phyloP scores from a whole-genome alignment of 2,797 vertebrate genomes.

The Acipenser oxyrinchus region DNA sequence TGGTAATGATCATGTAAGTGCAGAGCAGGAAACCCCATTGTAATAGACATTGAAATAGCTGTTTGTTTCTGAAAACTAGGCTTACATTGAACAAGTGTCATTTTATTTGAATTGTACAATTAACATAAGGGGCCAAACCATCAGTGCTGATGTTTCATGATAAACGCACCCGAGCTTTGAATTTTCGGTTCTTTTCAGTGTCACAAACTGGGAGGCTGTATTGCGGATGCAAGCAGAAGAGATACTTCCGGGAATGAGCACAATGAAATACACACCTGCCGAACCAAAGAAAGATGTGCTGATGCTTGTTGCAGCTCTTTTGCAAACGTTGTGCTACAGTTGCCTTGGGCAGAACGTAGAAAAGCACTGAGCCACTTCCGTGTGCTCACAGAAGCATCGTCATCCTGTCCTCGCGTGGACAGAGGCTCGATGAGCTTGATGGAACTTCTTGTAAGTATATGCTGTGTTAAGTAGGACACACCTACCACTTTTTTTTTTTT shows the following conservation, averaged over 20 bases:
- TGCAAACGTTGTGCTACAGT: slow-evolving; percentile 59
- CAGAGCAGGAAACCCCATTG: too few species aligned
- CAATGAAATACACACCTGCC: slow-evolving; percentile 60
- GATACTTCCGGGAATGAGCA: slow-evolving; percentile 56
- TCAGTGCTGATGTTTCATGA: neutral
- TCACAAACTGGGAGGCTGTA: slow-evolving; percentile 58
- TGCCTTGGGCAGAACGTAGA: slow-evolving; percentile 70
- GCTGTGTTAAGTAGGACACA: too few species aligned
- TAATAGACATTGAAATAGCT: too few species aligned
- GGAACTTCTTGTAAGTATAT: slow-evolving; percentile 82
- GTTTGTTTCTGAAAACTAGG: too few species aligned
- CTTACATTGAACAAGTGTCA: too few species aligned
- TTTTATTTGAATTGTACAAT: too few species aligned
- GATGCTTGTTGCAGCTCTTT: slow-evolving; percentile 60
- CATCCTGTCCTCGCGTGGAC: slow-evolving; percentile 51
- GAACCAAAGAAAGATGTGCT: slow-evolving; percentile 73
- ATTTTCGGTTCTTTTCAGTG: slow-evolving; percentile 48
- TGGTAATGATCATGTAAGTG: slow-evolving; percentile 68
- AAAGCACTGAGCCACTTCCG: slow-evolving; percentile 54
- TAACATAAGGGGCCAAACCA: too few species aligned
- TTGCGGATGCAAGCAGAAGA: slow-evolving; percentile 51
- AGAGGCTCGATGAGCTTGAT: slow-evolving; percentile 73
- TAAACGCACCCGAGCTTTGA: neutral
- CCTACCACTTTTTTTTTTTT: too few species aligned
- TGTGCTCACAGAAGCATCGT: slow-evolving; percentile 52